Base-by-base conservation (phyloP, 2,113 vertebrate species). In the Gadus chalcogrammus region DNA sequence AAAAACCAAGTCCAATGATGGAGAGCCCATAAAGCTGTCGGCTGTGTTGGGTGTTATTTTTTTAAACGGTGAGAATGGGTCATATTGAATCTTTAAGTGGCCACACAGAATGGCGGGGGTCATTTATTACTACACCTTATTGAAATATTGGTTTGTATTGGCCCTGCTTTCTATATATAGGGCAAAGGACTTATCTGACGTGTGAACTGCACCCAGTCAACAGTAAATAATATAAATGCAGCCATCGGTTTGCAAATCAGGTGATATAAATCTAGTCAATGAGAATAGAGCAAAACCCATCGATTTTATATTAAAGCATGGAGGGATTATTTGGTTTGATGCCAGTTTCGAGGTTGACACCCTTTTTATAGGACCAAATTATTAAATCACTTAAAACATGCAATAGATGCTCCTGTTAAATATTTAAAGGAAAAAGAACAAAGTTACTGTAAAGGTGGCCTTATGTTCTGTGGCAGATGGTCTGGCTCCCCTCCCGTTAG, bases 1-100 rank as follows among this genome's bases (percentile, higher is more conserved):
- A 68, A 77, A 79, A 79, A 75, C 61, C 75, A 63, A 74, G 72
- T n/a, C 17, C 59, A 17, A 74, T 77, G 72, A 85, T 77, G 48
- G 68, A 77, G 1, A 0, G 18, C 28, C 70, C 16, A 82, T 83
- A 59, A 78, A 81, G 74, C 38, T 82, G 60, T 16, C 2, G 61
- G 62, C 42, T 74, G 70, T 71, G 52, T 76, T 76, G 59, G 60
- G 18, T 68, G 22, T 75, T n/a, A n/a, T 64, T 64, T 82, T 72
- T 72, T 61, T 3, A 71, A 77, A 79, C 70, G 74, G 18, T 62
- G n/a, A 69, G 70, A 77, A 71, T 71, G n/a, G 76, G 77, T 77
- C 56, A n/a, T 65, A 79, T 69, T 75, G 6, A 58, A 48, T 48
- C 42, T n/a, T 48, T 12, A 48, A 48, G 42, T 66, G 60, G 74